Base-by-base conservation (phyloP, 2,888 invertebrate genomes). In the Andrena camellia region DNA sequence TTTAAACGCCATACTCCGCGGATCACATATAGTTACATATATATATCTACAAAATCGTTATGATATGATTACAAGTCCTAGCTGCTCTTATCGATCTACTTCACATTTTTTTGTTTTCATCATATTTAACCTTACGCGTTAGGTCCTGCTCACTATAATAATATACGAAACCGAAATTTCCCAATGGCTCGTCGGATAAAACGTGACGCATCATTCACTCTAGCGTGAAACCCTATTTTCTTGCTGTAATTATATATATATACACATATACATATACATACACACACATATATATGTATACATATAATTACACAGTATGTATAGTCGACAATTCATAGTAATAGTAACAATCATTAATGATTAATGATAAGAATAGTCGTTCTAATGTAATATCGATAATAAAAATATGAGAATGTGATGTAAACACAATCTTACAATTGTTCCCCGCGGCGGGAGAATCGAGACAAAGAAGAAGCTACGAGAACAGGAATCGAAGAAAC, bases 11-110 rank as follows among this genome's bases (percentile, higher is more conserved):
- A 20, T 71, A 72, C 79, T 80, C 81, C 86, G 86, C 78, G 78
- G 57, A 81, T 81, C 81, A 68, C 81, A 57, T 80, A 57, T 63
- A 81, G 57, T 64, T 88, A 88, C 88, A 87, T 89, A 79, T 74
- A 78, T 84, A 82, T 86, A 85, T 88, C 83, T 89, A 89, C 85
- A 88, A 87, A 87, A 88, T 42, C 69, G 79, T 89, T 88, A 90
- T 92, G 91, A 91, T 91, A 92, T 91, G 91, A 78, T 92, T 91
- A 90, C 88, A 88, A 90, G 85, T 87, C 84, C 91, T 90, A 91
- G 86, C 78, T 83, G 83, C 82, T 86, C 84, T 89, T 66, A 70
- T 60, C 20, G 57, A 76, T 66, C 88, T 86, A 86, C 78, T 66
- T 78, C 67, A 17, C 62, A 67, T 54, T n/a, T 29, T 62, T 67